Base-by-base conservation (phyloP, 2,888 invertebrate species). In the Ashinkailepas kermadecensis region DNA sequence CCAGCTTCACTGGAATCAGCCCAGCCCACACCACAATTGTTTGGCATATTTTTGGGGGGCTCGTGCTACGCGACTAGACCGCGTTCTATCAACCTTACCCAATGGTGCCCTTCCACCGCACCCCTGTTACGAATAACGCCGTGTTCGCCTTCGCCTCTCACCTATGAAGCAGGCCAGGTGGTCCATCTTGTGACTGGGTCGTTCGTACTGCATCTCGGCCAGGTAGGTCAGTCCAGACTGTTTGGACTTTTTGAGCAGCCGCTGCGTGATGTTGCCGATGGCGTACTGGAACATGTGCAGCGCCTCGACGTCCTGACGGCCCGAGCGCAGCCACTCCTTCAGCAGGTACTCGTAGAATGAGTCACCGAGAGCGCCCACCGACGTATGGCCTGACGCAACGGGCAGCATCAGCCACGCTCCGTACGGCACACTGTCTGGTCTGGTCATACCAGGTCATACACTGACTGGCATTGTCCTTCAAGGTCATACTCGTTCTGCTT, bases 301-400 rank as follows among this genome's bases (percentile, higher is more conserved):
- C 0, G 86, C 86, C 79, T 84, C 83, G 21, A 82, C 81, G 82
- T 86, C 86, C 81, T 84, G 83, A 1, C 84, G 84, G 39, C 84
- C 85, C 18, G 85, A 81, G 83, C 87, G 87, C 23, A 89, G 82
- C 87, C 89, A 90, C 8, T 96, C 94, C 89, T 99, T 99, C 83
- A 99, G 90, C 82, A 99, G 90, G 88, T 99, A 99, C 89, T 99
- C 99, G 89, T 97, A 99, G 89, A 97, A 99, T 86, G 97, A 97
- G 89, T 99, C 99, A 54, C 99, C 99, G 67, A 99, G 89, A 0
- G 97, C 99, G 81, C 99, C 99, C 86, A 99, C 91, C 0, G 98
- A 98, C 90, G 96, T 94, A 89, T 98, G 97, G 87, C 93, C 97
- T 97, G 89, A 0, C 39, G 9, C 94, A 89, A 97, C 97, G 39